Percentiles rank a stretch among this genome's conserved stretches.
Evolutionary conservation across 2,888 invertebrate genomes (phyloP).

Genomic region (Yponomeuta plumbellus): DNA sequence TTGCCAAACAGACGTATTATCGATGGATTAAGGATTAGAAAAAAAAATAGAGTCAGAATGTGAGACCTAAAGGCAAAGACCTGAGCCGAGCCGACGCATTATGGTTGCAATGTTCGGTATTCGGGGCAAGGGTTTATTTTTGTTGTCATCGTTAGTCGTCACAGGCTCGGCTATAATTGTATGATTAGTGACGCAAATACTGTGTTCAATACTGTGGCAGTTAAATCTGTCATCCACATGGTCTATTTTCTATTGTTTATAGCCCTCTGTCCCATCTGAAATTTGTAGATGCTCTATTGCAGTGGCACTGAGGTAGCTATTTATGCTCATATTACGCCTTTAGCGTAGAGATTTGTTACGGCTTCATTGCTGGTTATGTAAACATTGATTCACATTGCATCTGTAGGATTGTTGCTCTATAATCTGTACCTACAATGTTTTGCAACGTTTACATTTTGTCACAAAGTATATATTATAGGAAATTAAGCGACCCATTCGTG

Average conservation of each 20-base stretch:
- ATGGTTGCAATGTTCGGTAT: constrained; percentile 37
- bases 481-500: not conserved
- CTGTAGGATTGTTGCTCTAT: constrained; percentile 11
- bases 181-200: constrained; percentile 71
- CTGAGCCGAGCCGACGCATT: not conserved
- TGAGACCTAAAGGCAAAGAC: not conserved
- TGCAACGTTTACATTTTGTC: not conserved
- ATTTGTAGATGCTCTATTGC: not conserved
- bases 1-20: too few species aligned
- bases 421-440: not conserved
- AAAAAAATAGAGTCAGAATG: not conserved
- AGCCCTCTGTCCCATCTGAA: not conserved
- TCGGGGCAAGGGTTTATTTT: constrained; percentile 67
- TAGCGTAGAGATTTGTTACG: not conserved
- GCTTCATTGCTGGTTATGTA: not conserved
- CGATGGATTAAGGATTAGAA: too few species aligned
- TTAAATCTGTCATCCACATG: constrained; percentile 45
- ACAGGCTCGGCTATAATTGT: constrained; percentile 59
- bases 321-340: not conserved
- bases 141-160: constrained; percentile 61
- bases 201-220: constrained; percentile 55
- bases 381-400: constrained; percentile 9
- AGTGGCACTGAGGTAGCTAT: not conserved
- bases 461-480: not conserved
- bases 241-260: constrained; percentile 2